These are phyloP conservation scores for Coturnix japonica DNA, from an alignment of 2,113 vertebrate genomes.

Conservation along the genomic window DNA sequence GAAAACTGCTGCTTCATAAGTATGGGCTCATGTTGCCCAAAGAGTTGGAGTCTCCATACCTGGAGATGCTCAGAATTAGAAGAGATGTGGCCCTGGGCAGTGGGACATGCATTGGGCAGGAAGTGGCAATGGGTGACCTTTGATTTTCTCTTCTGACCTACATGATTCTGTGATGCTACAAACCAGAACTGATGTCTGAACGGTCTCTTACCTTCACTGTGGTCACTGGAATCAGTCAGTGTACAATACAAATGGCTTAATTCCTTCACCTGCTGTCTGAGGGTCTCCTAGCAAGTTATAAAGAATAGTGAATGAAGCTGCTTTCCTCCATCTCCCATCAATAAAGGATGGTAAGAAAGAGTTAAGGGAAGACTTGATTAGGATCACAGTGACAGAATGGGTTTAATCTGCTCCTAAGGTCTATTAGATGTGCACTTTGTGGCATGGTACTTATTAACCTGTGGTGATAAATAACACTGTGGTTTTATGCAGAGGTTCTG, in stretches of 20 bases:
- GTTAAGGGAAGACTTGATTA: background rate
- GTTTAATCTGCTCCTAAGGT: background rate
- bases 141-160: background rate
- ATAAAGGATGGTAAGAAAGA: background rate
- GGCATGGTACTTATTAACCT: background rate
- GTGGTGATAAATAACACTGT: background rate
- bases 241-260: background rate
- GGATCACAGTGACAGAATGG: background rate
- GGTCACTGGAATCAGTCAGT: background rate
- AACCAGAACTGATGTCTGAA: background rate
- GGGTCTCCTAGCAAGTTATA: background rate
- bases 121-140: background rate
- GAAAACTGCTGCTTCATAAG: background rate
- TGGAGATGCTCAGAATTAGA: background rate
- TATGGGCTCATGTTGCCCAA: background rate
- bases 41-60: background rate
- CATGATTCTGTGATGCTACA: background rate
- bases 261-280: background rate
- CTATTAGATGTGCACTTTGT: fast-evolving
- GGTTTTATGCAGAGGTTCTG: background rate
- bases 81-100: background rate
- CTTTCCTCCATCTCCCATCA: background rate
- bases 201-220: background rate
- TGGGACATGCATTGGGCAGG: background rate
- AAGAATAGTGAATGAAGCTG: background rate